Evolutionary conservation across 1,140 invertebrate genomes (phyloP).

Genomic region (Bathynomus jamesi): DNA sequence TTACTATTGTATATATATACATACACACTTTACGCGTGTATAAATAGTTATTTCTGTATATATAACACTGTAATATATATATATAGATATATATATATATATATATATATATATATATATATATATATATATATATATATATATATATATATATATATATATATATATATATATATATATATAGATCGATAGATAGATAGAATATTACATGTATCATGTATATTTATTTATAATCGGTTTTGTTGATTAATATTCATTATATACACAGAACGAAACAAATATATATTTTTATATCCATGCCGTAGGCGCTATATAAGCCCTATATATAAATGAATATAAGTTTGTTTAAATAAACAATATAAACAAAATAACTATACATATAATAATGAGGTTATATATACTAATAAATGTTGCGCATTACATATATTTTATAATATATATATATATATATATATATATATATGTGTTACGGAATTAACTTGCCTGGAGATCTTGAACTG

Average conservation of each 20-base stretch:
- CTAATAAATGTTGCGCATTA: background rate
- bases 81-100: constrained; percentile 16
- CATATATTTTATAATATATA: background rate
- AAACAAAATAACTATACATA: background rate
- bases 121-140: constrained; percentile 21
- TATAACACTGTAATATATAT: constrained; percentile 2
- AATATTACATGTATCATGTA: constrained; percentile 9
- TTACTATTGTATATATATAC: no score
- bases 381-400: background rate
- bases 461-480: background rate
- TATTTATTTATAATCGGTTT: background rate
- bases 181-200: constrained; percentile 15
- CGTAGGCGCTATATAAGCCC: background rate
- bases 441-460: background rate
- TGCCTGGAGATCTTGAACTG: background rate
- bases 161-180: constrained; percentile 19
- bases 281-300: background rate
- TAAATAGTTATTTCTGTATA: constrained; percentile 9
- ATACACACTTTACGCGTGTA: no score
- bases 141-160: constrained; percentile 21
- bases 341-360: background rate
- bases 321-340: background rate
- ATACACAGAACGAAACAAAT: constrained; percentile 2
- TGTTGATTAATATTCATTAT: background rate
- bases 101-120: constrained; percentile 17